Evolutionary conservation across 2,797 vertebrate species (phyloP).

Genomic region (Urophycis tenuis): DNA sequence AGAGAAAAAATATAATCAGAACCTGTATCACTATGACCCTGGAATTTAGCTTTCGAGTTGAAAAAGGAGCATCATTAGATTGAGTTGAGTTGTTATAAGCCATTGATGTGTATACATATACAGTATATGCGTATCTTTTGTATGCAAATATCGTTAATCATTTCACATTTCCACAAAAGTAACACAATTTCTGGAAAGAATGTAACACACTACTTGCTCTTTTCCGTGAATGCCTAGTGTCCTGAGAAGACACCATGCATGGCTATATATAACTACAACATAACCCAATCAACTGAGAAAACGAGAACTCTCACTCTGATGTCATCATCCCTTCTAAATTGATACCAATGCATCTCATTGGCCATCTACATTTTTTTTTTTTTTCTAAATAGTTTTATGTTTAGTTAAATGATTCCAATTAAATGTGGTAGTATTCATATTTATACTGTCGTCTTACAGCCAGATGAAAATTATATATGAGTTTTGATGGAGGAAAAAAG

Average conservation of each 20-base stretch:
- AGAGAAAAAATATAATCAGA: conserved; percentile 48
- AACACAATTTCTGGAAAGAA: too few species aligned
- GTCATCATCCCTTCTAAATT: neutral
- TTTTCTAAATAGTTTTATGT: too few species aligned
- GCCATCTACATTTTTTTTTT: too few species aligned
- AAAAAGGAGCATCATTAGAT: neutral
- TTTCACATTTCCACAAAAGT: too few species aligned
- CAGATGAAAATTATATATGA: too few species aligned
- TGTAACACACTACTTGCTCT: too few species aligned
- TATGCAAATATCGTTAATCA: neutral
- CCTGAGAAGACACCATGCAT: neutral
- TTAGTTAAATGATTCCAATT: too few species aligned
- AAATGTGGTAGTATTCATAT: too few species aligned
- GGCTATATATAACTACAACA: neutral
- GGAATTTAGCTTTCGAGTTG: neutral
- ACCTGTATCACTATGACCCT: conserved; percentile 44
- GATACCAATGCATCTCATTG: neutral
- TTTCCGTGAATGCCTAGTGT: too few species aligned
- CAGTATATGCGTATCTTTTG: neutral
- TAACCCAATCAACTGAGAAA: neutral
- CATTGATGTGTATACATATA: neutral
- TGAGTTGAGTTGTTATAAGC: neutral
- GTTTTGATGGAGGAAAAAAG: too few species aligned
- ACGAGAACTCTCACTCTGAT: neutral
- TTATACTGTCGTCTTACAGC: too few species aligned